phyloP scores from a whole-genome alignment of 1,140 invertebrate species.

The Ruditapes philippinarum region DNA sequence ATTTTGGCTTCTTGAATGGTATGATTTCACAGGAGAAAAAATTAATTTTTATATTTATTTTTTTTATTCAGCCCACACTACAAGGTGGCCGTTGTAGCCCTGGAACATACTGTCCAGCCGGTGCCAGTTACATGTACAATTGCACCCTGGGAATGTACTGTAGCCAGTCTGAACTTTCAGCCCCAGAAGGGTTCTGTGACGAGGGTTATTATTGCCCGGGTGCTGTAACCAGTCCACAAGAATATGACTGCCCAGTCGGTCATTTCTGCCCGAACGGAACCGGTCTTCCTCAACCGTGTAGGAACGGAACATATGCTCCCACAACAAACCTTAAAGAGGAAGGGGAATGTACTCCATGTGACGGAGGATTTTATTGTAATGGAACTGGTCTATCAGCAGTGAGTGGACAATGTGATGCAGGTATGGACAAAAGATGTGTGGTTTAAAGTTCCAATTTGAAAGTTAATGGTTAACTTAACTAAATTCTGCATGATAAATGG shows the following conservation, averaged over 20 bases:
- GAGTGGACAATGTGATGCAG: conserved; percentile 78
- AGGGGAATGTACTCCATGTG: conserved; percentile 80
- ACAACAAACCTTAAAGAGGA: conserved; percentile 67
- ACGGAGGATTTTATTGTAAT: conserved; percentile 84
- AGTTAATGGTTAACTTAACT: too few relatives aligned
- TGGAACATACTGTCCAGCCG: conserved; percentile 82
- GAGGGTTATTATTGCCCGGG: conserved; percentile 83
- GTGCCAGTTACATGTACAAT: conserved; percentile 73
- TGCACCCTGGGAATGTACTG: conserved; percentile 84
- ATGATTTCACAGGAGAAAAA: too few relatives aligned
- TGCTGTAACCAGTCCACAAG: conserved; percentile 72
- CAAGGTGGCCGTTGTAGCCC: conserved; percentile 82
- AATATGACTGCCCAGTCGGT: conserved; percentile 81
- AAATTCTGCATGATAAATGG: too few relatives aligned
- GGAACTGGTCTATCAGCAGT: conserved; percentile 80
- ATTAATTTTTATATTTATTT: too few relatives aligned
- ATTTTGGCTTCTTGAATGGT: too few relatives aligned
- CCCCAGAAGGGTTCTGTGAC: conserved; percentile 78
- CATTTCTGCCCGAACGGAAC: conserved; percentile 82
- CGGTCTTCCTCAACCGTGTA: conserved; percentile 79
- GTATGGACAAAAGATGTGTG: too few relatives aligned
- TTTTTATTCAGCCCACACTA: conserved; percentile 75
- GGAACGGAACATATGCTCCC: conserved; percentile 82
- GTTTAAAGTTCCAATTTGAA: too few relatives aligned
- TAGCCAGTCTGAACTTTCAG: conserved; percentile 73